Conservation (phyloP, 2,113 vertebrate species). For the Serilophus lunatus region DNA sequence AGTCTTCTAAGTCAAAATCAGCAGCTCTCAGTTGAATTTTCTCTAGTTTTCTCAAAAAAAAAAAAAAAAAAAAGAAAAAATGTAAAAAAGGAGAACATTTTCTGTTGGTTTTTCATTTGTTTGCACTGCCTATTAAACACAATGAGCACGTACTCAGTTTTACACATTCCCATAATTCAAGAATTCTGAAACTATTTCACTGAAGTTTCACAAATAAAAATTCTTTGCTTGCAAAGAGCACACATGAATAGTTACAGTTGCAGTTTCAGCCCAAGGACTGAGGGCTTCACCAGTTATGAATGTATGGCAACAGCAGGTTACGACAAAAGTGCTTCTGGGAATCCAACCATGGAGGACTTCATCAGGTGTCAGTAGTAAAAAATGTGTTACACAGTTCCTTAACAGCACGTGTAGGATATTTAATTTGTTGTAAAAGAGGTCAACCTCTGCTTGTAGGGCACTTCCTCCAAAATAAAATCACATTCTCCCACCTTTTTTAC, state of each 20-base stretch:
- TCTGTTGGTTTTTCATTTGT: neutral
- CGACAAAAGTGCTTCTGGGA: neutral
- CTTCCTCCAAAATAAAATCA: neutral
- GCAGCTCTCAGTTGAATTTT: neutral
- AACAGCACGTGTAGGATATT: accelerated
- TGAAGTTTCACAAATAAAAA: neutral
- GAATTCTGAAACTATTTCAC: neutral
- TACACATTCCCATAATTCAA: neutral
- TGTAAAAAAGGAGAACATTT: no score
- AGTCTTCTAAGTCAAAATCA: neutral
- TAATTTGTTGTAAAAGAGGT: neutral
- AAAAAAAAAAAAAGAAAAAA: no score
- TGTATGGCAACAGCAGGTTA: neutral
- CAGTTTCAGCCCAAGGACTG: neutral
- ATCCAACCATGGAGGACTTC: neutral
- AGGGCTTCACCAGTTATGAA: neutral
- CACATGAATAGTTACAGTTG: neutral
- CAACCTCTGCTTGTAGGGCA: neutral
- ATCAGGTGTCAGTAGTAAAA: neutral
- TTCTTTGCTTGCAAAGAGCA: neutral
- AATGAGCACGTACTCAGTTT: neutral
- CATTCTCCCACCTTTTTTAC: neutral
- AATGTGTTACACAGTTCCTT: neutral
- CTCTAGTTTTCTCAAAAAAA: neutral
- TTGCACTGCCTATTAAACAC: neutral